Evolutionary conservation across 2,888 invertebrate species (phyloP).

Genomic region (Melipona beecheii): DNA sequence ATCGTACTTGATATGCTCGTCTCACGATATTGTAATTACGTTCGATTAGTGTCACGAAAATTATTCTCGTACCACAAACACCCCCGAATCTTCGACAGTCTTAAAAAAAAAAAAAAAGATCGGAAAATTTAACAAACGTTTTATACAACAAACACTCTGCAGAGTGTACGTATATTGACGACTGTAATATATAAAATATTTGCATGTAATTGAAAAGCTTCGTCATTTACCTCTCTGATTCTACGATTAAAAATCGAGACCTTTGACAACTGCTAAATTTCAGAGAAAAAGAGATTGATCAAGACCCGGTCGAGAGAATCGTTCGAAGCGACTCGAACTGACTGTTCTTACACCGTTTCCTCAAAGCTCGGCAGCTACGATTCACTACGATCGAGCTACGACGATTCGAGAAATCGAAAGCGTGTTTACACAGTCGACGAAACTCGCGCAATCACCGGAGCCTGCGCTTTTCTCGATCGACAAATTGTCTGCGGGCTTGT

Average conservation of each 20-base stretch:
- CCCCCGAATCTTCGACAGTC: too few species aligned
- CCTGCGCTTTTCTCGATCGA: constrained; percentile 37
- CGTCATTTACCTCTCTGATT: too few species aligned
- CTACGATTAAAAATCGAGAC: too few species aligned
- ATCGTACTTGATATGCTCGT: neutral
- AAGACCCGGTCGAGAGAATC: neutral
- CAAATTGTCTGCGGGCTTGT: constrained; percentile 70
- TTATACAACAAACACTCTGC: too few species aligned
- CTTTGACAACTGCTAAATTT: too few species aligned
- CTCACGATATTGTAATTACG: neutral
- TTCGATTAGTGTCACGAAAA: neutral
- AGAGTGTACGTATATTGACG: too few species aligned
- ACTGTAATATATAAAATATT: too few species aligned
- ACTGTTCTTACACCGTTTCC: too few species aligned
- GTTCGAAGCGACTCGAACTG: neutral
- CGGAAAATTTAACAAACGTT: too few species aligned
- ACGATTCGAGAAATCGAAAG: constrained; percentile 35
- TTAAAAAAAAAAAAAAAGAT: too few species aligned
- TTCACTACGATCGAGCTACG: neutral
- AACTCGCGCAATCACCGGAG: constrained; percentile 31
- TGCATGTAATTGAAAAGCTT: too few species aligned
- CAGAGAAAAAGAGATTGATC: neutral
- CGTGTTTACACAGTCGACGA: constrained; percentile 23
- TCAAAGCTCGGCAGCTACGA: neutral
- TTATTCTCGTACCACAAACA: too few species aligned